Evolutionary conservation across 2,113 vertebrate species (phyloP).

Genomic region (Ophiodon elongatus): DNA sequence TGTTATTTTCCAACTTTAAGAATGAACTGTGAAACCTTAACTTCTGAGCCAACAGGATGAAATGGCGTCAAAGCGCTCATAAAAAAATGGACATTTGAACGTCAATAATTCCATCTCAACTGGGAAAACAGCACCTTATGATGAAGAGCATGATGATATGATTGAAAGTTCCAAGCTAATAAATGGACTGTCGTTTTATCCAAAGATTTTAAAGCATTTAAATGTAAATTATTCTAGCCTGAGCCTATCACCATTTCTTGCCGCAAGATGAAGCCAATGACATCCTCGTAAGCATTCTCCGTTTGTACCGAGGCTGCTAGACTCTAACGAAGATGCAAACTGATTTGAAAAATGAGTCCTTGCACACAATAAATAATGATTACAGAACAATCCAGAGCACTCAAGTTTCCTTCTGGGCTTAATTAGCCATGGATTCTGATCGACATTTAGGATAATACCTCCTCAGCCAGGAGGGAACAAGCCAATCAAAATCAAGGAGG

Average conservation of each 20-base stretch:
- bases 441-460: constrained; percentile 28
- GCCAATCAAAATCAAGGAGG: constrained; percentile 16
- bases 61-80: background rate
- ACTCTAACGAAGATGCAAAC: constrained; percentile 7
- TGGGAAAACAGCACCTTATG: background rate
- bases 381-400: constrained; percentile 8
- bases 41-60: background rate
- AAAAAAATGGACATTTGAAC: background rate
- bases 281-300: background rate
- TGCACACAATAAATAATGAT: constrained; percentile 48
- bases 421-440: constrained; percentile 35
- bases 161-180: background rate
- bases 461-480: constrained; percentile 28
- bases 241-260: background rate
- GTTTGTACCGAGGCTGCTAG: background rate
- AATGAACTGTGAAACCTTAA: background rate
- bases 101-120: background rate
- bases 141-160: background rate
- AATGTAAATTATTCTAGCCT: background rate
- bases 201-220: background rate
- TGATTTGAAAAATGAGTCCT: background rate
- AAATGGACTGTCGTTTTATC: background rate
- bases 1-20: background rate
- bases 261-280: background rate
- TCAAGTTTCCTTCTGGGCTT: constrained; percentile 35